These are phyloP conservation scores for Melanotaenia duboulayi DNA, from an alignment of 2,113 vertebrate genomes.

Conservation along the genomic window DNA sequence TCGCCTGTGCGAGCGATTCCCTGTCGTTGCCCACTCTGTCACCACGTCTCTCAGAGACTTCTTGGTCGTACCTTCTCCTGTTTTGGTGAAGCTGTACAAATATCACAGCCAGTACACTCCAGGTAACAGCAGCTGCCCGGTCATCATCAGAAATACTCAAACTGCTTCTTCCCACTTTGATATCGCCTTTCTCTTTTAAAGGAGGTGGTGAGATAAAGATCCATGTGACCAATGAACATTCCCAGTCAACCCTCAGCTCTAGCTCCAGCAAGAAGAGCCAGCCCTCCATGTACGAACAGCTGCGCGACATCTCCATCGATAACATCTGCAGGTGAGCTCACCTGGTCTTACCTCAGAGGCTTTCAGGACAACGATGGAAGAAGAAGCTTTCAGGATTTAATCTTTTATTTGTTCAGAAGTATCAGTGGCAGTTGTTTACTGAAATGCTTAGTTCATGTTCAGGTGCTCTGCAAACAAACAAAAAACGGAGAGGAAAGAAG, in stretches of 20 bases:
- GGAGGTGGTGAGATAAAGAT: slow-evolving; percentile 94
- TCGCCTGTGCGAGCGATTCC: slow-evolving; percentile 95
- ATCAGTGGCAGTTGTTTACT: too few relatives aligned
- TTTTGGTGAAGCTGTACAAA: slow-evolving; percentile 97
- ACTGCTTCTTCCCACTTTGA: background rate
- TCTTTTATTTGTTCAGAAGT: background rate
- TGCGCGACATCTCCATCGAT: slow-evolving; percentile 97
- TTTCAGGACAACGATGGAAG: too few relatives aligned
- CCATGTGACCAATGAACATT: slow-evolving; percentile 95
- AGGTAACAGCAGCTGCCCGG: slow-evolving; percentile 80
- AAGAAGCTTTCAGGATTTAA: too few relatives aligned
- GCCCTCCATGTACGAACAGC: slow-evolving; percentile 97
- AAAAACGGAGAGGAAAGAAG: too few relatives aligned
- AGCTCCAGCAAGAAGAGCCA: slow-evolving; percentile 88
- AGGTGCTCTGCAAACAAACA: too few relatives aligned
- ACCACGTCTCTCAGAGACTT: slow-evolving; percentile 94
- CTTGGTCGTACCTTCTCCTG: slow-evolving; percentile 95
- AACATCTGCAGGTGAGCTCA: slow-evolving; percentile 94
- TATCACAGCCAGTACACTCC: slow-evolving; percentile 94
- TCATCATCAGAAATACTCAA: background rate
- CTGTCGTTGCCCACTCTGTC: slow-evolving; percentile 95
- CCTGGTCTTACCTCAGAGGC: background rate
- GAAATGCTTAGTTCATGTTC: too few relatives aligned
- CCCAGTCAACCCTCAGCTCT: slow-evolving; percentile 91
- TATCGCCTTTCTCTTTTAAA: slow-evolving; percentile 34